phyloP scores from a whole-genome alignment of 1,140 invertebrate genomes.

The Drosophila tristis region DNA sequence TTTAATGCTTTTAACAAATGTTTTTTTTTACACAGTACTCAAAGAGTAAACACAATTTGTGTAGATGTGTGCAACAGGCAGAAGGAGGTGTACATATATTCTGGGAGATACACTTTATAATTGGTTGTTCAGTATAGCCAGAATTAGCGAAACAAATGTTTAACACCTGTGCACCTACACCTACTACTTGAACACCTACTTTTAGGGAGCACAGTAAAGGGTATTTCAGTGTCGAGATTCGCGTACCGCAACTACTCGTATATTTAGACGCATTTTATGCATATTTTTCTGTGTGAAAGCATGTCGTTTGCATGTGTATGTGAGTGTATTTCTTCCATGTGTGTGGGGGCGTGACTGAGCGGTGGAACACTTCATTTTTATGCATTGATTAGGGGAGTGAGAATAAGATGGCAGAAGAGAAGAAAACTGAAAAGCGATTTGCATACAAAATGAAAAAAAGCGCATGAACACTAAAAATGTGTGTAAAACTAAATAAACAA shows the following conservation, averaged over 20 bases:
- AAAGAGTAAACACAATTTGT: too few species aligned
- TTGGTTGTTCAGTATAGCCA: too few species aligned
- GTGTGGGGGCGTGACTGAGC: constrained; percentile 1
- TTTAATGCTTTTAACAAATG: constrained; percentile 18
- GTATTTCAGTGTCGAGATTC: too few species aligned
- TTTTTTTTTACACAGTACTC: not conserved
- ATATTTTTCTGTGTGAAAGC: not conserved
- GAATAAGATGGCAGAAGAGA: constrained; percentile 8
- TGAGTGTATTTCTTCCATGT: not conserved
- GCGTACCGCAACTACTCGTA: too few species aligned
- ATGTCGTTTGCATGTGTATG: not conserved
- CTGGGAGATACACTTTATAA: too few species aligned
- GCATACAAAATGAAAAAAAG: constrained; percentile 65
- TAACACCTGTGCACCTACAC: too few species aligned
- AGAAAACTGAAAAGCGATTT: constrained; percentile 69
- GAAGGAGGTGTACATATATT: too few species aligned
- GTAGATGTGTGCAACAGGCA: too few species aligned
- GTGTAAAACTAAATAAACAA: constrained; percentile 78
- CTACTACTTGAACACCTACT: too few species aligned
- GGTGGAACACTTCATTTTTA: constrained; percentile 29
- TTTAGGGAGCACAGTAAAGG: too few species aligned
- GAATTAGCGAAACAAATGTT: too few species aligned
- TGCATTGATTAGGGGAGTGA: constrained; percentile 3
- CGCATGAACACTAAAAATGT: constrained; percentile 45
- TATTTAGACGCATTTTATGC: constrained; percentile 11